Percentiles rank a stretch among this genome's conserved stretches.
Conservation (phyloP, 1,140 invertebrate genomes). For the Potamilus streckersoni region DNA sequence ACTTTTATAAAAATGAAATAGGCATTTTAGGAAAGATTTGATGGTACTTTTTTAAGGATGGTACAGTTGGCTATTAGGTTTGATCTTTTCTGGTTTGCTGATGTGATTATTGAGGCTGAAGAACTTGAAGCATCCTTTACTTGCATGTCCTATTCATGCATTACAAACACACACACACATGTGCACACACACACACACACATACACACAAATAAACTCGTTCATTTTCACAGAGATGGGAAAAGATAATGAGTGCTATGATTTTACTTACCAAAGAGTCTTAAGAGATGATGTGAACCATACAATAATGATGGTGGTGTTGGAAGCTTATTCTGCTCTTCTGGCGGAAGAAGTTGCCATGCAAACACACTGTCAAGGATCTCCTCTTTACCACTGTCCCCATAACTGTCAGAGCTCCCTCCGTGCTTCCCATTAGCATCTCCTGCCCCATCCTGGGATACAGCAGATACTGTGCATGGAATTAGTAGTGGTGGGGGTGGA, state of each 20-base stretch:
- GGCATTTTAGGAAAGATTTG: no score
- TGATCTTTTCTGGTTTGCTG: no score
- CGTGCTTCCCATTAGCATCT: slow-evolving; percentile 15
- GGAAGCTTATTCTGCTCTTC: slow-evolving; percentile 15
- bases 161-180: background rate
- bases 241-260: background rate
- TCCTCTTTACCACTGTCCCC: slow-evolving; percentile 26
- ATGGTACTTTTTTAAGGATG: no score
- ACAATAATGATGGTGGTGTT: slow-evolving; percentile 22
- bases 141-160: no score
- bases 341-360: slow-evolving; percentile 20
- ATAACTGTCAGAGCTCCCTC: slow-evolving; percentile 14
- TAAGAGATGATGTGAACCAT: slow-evolving; percentile 26
- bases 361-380: slow-evolving; percentile 19
- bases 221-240: background rate
- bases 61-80: no score
- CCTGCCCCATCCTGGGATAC: slow-evolving; percentile 4
- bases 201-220: background rate
- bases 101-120: background rate
- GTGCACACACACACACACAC: background rate
- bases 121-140: background rate
- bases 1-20: no score
- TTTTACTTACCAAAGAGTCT: slow-evolving; percentile 27
- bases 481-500: slow-evolving; percentile 20
- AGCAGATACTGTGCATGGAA: slow-evolving; percentile 18